Evolutionary conservation across 2,113 vertebrate species (phyloP).

Genomic region (Nymphicus hollandicus): DNA sequence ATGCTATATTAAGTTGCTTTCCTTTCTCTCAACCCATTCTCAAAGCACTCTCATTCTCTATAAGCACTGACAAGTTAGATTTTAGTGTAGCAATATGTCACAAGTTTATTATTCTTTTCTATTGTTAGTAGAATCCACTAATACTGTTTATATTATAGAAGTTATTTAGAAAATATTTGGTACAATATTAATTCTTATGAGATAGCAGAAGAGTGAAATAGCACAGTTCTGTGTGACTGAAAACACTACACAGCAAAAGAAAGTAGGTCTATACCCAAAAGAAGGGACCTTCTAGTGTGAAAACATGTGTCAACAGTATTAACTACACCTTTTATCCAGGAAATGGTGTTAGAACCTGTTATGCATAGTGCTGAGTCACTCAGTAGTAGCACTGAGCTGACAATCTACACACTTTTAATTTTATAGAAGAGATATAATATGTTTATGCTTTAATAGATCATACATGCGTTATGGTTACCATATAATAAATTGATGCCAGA

Average conservation of each 20-base stretch:
- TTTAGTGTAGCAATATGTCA: not conserved
- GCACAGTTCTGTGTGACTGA: not conserved
- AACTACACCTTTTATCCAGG: not conserved
- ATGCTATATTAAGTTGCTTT: not conserved
- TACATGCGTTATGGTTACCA: rapidly evolving
- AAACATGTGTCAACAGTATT: not conserved
- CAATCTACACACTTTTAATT: not conserved
- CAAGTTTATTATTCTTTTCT: not conserved
- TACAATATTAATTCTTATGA: not conserved
- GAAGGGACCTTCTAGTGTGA: not conserved
- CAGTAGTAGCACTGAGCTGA: not conserved
- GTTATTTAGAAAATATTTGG: not conserved
- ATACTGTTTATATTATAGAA: not conserved
- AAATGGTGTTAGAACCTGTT: not conserved
- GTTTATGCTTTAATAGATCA: not conserved
- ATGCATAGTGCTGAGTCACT: not conserved
- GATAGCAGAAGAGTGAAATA: not conserved
- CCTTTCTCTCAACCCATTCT: not conserved
- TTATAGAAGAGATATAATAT: not conserved
- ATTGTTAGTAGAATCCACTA: not conserved
- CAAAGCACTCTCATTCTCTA: not conserved
- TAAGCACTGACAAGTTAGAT: not conserved
- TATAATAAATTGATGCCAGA: not conserved
- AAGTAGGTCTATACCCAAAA: not conserved
- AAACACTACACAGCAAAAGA: not conserved